Conservation (phyloP, 2,113 vertebrate species). For the Bucco capensis region DNA sequence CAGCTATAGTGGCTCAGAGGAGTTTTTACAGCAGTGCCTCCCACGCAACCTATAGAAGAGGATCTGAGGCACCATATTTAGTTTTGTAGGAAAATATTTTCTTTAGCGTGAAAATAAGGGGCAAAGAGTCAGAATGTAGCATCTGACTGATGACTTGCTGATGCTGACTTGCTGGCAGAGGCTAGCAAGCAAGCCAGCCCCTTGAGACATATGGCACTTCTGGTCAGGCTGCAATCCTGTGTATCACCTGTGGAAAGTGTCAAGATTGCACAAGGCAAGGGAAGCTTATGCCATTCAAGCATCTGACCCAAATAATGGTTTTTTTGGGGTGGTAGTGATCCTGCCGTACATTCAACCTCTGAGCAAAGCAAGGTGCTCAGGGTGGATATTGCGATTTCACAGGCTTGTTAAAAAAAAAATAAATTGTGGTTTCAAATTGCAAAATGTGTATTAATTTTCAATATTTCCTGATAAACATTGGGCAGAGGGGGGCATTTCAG, state of each 20-base stretch:
- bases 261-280: rapidly evolving
- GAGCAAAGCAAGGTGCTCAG: neutral
- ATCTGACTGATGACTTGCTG: too few species aligned
- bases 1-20: neutral
- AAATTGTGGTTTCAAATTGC: neutral
- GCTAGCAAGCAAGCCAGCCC: neutral
- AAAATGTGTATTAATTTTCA: neutral
- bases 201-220: neutral
- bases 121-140: neutral
- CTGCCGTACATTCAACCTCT: neutral
- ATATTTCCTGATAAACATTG: neutral
- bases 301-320: rapidly evolving
- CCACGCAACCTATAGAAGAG: neutral
- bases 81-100: neutral
- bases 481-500: neutral
- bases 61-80: neutral
- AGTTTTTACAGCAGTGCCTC: neutral
- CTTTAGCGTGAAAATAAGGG: neutral
- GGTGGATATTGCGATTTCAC: neutral
- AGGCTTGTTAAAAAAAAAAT: neutral
- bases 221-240: neutral
- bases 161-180: neutral
- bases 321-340: neutral
- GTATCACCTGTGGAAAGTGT: rapidly evolving
- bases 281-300: neutral